Evolutionary conservation across 2,888 invertebrate genomes (phyloP), one percentile per base, ranked within the genome.

Genomic region (Trypoxylon attenuatum): DNA sequence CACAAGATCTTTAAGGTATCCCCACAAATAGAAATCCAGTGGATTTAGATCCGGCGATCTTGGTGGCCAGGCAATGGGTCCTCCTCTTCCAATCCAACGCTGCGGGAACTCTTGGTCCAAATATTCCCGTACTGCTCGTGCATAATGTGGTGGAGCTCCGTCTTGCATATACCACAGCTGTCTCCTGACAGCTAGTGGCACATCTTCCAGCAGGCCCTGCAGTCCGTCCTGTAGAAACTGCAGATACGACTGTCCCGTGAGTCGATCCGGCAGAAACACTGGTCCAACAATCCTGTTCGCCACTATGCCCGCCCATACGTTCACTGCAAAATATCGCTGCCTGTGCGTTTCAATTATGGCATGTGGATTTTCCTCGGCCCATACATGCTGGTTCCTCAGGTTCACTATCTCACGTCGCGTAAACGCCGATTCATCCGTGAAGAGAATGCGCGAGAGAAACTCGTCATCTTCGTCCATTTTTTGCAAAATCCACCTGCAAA

Each of bases 121-220:
- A 29, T 50, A 52, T 25, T 13, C 16, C n/a, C 25, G 29, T 2
- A 46, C 41, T 5, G 5, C 13, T 8, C 21, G 10, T n/a, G 43
- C 38, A 19, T 39, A 22, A 6, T 58, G 51, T 15, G 45, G 33
- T 2, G 57, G 21, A 27, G 53, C 43, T 10, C 53, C 45, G 42
- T 54, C 45, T 21, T 53, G 43, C 15, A 42, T 16, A n/a, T 19
- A 42, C 19, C 38, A 51, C 18, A 41, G 15, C 4, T 38, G 8
- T 41, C 18, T 2, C 18, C 18, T 15, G 5, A 16, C 18, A 41
- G 15, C 10, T 5, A 16, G 16, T 4, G 41, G 5, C 4, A 41
- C 16, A 18, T 18, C 18, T 16, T 41, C 41, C 41, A 41, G 16
- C 5, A 41, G 8, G 5, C 8, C 25, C 25, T 5, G 25, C 25